phyloP scores from a whole-genome alignment of 2,113 vertebrate genomes.

The Rhea americana region DNA sequence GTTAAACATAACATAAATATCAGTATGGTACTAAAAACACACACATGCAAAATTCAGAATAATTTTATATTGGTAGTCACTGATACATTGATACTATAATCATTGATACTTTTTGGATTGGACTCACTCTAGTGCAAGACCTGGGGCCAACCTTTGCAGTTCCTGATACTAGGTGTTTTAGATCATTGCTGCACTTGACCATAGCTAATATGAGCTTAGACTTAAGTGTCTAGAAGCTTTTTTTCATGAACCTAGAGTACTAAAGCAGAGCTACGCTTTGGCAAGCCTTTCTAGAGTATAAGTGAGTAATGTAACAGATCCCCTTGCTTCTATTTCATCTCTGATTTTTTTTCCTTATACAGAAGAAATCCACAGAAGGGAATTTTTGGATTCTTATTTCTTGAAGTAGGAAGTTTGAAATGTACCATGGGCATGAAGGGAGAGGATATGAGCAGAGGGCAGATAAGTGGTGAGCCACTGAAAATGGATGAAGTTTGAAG shows the following conservation, averaged over 20 bases:
- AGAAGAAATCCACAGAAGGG: not conserved
- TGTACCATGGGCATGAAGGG: not conserved
- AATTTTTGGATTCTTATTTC: not conserved
- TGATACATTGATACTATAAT: not conserved
- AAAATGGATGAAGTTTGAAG: not conserved
- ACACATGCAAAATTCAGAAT: not conserved
- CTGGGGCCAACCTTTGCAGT: not conserved
- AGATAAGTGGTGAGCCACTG: not conserved
- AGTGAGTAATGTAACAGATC: not conserved
- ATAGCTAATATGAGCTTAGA: not conserved
- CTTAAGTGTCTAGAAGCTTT: not conserved
- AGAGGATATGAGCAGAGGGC: not conserved
- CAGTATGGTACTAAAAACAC: not conserved
- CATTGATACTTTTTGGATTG: too few species aligned
- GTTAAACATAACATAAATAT: not conserved
- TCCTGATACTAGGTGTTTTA: not conserved
- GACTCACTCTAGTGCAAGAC: not conserved
- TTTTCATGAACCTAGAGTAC: not conserved
- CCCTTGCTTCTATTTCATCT: not conserved
- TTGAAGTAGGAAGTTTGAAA: not conserved
- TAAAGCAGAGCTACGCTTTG: not conserved
- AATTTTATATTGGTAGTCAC: not conserved
- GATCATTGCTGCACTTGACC: not conserved
- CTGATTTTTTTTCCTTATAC: not conserved
- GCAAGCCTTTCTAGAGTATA: not conserved